Percentiles rank a stretch among this genome's conserved stretches.
These are phyloP conservation scores for Ia io DNA, from an alignment of 2,113 vertebrate species.

Conservation along the genomic window DNA sequence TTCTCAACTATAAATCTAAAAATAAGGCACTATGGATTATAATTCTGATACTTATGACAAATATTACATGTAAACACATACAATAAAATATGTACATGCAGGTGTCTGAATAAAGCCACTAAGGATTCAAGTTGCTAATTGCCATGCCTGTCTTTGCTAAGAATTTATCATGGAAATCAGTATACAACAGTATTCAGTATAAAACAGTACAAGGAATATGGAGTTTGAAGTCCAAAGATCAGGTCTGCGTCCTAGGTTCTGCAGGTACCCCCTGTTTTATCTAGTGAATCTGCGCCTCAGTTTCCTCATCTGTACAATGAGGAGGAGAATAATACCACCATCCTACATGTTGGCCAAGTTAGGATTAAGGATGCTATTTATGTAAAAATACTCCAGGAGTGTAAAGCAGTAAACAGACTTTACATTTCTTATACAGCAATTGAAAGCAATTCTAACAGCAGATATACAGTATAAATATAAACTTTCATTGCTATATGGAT, in stretches of 20 bases:
- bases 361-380: not conserved
- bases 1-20: constrained; percentile 38
- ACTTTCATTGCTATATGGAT: not conserved
- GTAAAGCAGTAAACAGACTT: not conserved
- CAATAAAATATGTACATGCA: not conserved
- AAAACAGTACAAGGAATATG: not conserved
- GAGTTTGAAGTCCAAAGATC: not conserved
- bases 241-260: not conserved
- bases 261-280: not conserved
- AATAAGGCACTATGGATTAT: not conserved
- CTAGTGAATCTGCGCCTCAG: not conserved
- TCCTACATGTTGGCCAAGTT: not conserved
- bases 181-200: not conserved
- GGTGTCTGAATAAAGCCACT: not conserved
- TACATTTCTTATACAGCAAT: not conserved
- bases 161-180: not conserved
- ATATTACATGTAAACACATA: not conserved
- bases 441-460: constrained; percentile 29
- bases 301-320: not conserved
- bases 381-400: not conserved
- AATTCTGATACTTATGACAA: not conserved
- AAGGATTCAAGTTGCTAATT: not conserved
- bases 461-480: not conserved
- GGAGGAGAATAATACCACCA: not conserved
- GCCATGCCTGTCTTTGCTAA: not conserved